Evolutionary conservation across 2,113 vertebrate species (phyloP), one percentile per base, ranked within the genome.

Genomic region (Ameiurus melas): DNA sequence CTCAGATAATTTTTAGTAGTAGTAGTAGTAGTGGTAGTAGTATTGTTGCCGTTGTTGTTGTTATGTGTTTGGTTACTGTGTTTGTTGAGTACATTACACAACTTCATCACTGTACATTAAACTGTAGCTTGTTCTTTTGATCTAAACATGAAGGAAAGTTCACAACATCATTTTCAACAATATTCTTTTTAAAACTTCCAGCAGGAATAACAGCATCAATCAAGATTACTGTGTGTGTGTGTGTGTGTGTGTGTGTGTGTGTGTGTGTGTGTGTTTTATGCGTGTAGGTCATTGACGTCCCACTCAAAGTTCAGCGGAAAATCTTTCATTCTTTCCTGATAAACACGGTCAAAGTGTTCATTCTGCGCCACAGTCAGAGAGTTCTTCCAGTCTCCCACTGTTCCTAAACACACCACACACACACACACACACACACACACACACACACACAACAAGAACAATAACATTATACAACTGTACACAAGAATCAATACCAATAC

Each of bases 321-420:
- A 8, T 84, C 88, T 62, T 91, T 91, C 89, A 92, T 93, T 51
- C n/a, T 91, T 27, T 92, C 90, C 85, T 91, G 89, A 55, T 85
- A 92, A 25, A 91, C 73, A 19, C 27, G 68, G 71, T 92, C 89
- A 71, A 93, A 91, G n/a, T 27, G 30, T 62, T 93, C 92, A 86
- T 66, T 93, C 87, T 93, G 90, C 5, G 91, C 89, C 85, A 92
- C 90, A 0, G 93, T 93, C 47, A 92, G 66, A 39, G 47, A 12
- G 84, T 90, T 92, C 84, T 90, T 93, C 92, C 92, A 92, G 84
- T 92, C 93, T 9, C 93, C 93, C 9, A 91, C 75, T 9, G 87
- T 92, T 71, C 91, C 91, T 93, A 75, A 4, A 77, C 81, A 89
- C 53, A 57, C 53, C 78, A 80, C 77, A 79, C 47, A 80, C 77